Base-by-base conservation (phyloP, 2,113 vertebrate species). In the Mirza zaza region DNA sequence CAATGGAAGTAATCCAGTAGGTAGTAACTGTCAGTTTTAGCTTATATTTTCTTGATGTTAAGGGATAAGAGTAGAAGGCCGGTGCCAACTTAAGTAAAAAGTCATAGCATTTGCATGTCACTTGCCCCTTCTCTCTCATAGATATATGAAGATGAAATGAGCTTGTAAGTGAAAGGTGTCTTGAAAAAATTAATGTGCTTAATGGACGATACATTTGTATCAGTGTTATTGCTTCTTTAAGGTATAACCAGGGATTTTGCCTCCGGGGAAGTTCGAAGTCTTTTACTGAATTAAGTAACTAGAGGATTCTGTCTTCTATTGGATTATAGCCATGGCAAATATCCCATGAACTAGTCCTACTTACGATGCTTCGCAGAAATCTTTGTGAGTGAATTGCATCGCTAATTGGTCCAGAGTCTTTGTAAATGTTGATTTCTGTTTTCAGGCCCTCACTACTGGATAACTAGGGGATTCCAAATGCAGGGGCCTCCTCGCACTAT, bases 391-490 rank as follows among this genome's bases (percentile, higher is more conserved):
- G 25, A 94, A 65, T 2, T 20, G 27, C 25, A 57, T 6, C 45
- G 3, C 3, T 50, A 36, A 57, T 2, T 21, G 79, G 48, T 4
- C 0, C 1, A 23, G 15, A 39, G 2, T 17, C 55, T 89, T 68
- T 76, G 0, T 87, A 11, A 59, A 90, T 34, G 89, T 63, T 7
- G 36, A 71, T 95, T 90, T 85, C 34, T 96, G 42, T 82, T 96
- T 96, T 73, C 86, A 98, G 97, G 97, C 2, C 96, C 90, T 65
- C 95, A 97, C 96, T 98, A 98, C 21, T 98, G 98, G 97, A 42
- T 97, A 95, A 98, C 96, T 73, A 95, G 94, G 94, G 97, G 97
- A 71, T 98, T 98, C 87, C 98, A 98, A 71, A 98, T 68, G 9
- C 98, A 96, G 52, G 98, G 96, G 21, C 92, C 88, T 84, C 94